Base-by-base conservation (phyloP, 2,888 invertebrate species). In the Dendrolimus pini region DNA sequence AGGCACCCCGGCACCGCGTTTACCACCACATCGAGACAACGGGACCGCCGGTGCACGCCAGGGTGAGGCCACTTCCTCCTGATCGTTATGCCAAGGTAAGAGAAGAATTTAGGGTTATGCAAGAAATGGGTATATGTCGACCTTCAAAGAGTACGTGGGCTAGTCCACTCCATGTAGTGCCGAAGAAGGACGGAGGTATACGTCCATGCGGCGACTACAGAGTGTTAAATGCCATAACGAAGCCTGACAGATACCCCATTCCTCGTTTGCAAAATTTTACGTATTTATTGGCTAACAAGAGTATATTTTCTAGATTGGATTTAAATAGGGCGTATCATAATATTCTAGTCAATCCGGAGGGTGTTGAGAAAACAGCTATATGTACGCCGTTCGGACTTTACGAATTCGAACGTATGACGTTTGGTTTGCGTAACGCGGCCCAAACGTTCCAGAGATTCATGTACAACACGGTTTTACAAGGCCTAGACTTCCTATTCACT, bases 101-200 rank as follows among this genome's bases (percentile, higher is more conserved):
- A 59, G 59, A 65, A 2, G 76, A 80, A 58, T 79, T 82, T 62
- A 54, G 63, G 3, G 6, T 54, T 0, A 72, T 82, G 75, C 60
- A 73, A 8, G 70, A 82, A 18, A 61, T 69, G 18, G 85, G 82
- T 0, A 80, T 85, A 10, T 80, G 80, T 52, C 67, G 82, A 3
- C 83, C 80, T 0, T 85, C 83, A 0, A 74, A 71, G 7, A 80
- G 80, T 52, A 62, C 68, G 2, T 86, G 80, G 82, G 68, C 82
- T 0, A 78, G 72, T 54, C 85, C 63, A 1, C 54, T 66, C 0
- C 66, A 66, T 30, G 58, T 65, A 0, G 67, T 67, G 6, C 53
- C 56, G 0, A 67, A 67, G 13, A 67, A 66, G 41, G 52, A 65
- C 41, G 70, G 70, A 0, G 55, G 68, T 1, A 9, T 71, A 7